Evolutionary conservation across 1,140 invertebrate species (phyloP).

Genomic region (Nebria ingens): DNA sequence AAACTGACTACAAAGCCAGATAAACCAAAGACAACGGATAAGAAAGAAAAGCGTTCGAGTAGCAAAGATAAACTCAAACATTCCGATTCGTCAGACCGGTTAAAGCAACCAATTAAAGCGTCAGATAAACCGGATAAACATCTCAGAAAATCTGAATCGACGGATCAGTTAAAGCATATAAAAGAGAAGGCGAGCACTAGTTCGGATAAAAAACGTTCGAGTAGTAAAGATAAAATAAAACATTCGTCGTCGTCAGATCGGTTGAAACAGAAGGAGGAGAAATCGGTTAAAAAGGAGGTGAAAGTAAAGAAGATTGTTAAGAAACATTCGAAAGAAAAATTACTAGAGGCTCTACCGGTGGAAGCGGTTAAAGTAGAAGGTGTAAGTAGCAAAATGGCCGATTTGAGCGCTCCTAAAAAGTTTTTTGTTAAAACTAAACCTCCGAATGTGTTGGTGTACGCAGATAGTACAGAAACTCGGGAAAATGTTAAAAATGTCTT

Average conservation of each 20-base stretch:
- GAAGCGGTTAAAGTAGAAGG: constrained; percentile 13
- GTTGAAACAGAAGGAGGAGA: background rate
- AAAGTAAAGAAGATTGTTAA: constrained; percentile 7
- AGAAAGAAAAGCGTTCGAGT: background rate
- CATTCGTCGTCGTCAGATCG: background rate
- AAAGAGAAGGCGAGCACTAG: no score
- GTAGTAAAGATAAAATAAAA: background rate
- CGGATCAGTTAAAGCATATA: no score
- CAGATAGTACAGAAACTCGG: constrained; percentile 59
- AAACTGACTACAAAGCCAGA: no score
- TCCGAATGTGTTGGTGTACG: constrained; percentile 73
- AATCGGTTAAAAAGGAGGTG: background rate
- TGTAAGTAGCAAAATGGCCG: background rate
- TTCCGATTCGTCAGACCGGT: no score
- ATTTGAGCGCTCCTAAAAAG: background rate
- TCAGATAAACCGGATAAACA: no score
- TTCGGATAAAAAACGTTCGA: no score
- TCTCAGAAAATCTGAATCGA: no score
- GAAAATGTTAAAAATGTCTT: constrained; percentile 60
- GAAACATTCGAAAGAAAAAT: background rate
- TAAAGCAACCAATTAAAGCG: no score
- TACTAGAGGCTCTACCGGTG: background rate
- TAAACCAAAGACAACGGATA: background rate
- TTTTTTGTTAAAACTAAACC: constrained; percentile 43
- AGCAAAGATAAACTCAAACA: background rate